phyloP scores from a whole-genome alignment of 2,113 vertebrate species.

The Megaceryle torquata region DNA sequence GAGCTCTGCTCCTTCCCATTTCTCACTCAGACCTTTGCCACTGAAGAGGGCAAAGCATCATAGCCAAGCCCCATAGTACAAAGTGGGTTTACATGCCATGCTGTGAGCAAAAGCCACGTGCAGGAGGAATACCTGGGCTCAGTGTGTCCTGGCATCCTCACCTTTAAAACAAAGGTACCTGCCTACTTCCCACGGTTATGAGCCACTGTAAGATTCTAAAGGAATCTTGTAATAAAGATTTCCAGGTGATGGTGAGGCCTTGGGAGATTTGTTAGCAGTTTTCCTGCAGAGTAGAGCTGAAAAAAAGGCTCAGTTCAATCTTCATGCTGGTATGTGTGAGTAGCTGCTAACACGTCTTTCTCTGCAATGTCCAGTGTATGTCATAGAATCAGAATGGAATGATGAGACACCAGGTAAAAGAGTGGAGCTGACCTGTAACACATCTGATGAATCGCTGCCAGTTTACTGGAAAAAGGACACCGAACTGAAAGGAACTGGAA shows the following conservation, averaged over 20 bases:
- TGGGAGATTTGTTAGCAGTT: background rate
- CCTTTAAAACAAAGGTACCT: background rate
- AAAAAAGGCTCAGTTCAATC: background rate
- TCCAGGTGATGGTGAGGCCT: background rate
- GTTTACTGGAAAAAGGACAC: conserved; percentile 67
- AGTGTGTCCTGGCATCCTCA: background rate
- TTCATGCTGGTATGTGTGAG: background rate
- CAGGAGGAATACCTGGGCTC: background rate
- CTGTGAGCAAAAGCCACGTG: background rate
- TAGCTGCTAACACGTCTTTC: background rate
- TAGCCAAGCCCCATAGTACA: background rate
- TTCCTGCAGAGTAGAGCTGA: background rate
- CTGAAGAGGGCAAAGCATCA: background rate
- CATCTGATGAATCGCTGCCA: background rate
- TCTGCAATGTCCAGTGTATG: conserved; percentile 41
- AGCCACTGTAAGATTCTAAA: background rate
- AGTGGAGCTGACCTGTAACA: conserved; percentile 65
- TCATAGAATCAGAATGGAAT: conserved; percentile 70
- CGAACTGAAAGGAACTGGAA: conserved; percentile 16
- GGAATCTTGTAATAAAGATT: background rate
- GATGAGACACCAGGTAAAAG: conserved; percentile 22
- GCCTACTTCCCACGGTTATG: background rate
- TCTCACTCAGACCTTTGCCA: background rate
- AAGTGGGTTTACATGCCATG: background rate
- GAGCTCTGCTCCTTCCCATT: background rate